A percentile compares a stretch with the other conserved stretches of the same genome.
phyloP scores from a whole-genome alignment of 2,797 vertebrate species.

The Petrocephalus schoutedeni region DNA sequence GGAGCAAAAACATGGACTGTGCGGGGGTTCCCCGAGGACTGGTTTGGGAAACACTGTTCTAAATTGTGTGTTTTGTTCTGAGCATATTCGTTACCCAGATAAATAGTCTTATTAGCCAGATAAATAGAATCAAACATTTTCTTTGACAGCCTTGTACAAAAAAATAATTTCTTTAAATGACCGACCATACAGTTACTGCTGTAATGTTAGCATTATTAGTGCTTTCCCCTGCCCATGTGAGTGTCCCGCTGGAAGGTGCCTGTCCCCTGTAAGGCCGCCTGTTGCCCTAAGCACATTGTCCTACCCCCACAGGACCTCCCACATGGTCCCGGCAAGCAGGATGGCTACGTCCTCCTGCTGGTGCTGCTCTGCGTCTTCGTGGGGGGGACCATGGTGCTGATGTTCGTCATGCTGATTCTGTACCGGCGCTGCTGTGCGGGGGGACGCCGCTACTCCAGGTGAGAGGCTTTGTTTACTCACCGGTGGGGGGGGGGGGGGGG shows the following conservation, averaged over 20 bases:
- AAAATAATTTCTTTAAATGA: no score
- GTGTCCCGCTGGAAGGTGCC: background rate
- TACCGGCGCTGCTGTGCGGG: slow-evolving; percentile 83
- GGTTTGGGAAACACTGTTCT: background rate
- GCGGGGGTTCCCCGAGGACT: no score
- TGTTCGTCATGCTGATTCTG: slow-evolving; percentile 80
- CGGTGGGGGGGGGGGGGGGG: no score
- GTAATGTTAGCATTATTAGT: background rate
- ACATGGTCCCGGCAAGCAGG: slow-evolving; percentile 61
- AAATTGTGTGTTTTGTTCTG: background rate
- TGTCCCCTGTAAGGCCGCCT: background rate
- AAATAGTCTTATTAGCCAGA: background rate
- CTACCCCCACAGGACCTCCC: slow-evolving; percentile 57
- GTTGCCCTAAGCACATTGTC: background rate
- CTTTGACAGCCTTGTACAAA: background rate
- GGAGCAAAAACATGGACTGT: no score
- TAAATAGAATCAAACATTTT: background rate
- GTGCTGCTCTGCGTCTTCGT: slow-evolving; percentile 84
- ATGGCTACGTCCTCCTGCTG: slow-evolving; percentile 79
- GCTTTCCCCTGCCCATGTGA: background rate
- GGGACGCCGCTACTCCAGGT: slow-evolving; percentile 80
- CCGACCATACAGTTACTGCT: no score
- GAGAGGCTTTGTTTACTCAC: background rate
- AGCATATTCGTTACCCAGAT: background rate
- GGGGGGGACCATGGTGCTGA: slow-evolving; percentile 79